A percentile compares a stretch with the other conserved stretches of the same genome.
Evolutionary conservation across 2,113 vertebrate species (phyloP).

Genomic region (Coryphaenoides rupestris): DNA sequence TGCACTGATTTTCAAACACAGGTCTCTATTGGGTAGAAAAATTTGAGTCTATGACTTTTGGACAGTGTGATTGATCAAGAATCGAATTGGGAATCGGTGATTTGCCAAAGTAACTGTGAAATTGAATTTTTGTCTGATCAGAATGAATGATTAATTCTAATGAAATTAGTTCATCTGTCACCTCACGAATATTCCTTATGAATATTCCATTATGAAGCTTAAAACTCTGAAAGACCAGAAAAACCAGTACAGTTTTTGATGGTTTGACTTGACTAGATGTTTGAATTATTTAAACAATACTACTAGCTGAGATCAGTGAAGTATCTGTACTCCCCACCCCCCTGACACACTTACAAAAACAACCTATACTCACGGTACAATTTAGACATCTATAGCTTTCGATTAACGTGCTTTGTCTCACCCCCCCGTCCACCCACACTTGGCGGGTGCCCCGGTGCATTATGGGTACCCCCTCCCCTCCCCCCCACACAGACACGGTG

Average conservation of each 20-base stretch:
- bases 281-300: constrained; percentile 51
- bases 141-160: constrained; percentile 37
- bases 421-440: constrained; percentile 17
- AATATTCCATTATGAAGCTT: constrained; percentile 18
- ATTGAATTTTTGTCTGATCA: constrained; percentile 53
- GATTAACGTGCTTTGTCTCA: constrained; percentile 44
- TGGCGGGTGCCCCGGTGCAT: neutral
- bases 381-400: constrained; percentile 59
- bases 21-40: constrained; percentile 29
- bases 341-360: constrained; percentile 23
- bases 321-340: constrained; percentile 28
- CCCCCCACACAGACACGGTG: constrained; percentile 17
- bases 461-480: no score
- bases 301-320: constrained; percentile 50
- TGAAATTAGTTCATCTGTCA: constrained; percentile 30
- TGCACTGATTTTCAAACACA: constrained; percentile 74
- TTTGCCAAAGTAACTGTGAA: constrained; percentile 6
- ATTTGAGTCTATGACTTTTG: constrained; percentile 38
- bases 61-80: constrained; percentile 6
- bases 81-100: constrained; percentile 24
- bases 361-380: constrained; percentile 20
- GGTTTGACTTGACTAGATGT: constrained; percentile 56
- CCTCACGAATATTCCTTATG: constrained; percentile 14
- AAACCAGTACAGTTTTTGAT: constrained; percentile 72
- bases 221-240: constrained; percentile 58